phyloP scores from a whole-genome alignment of 2,888 invertebrate species.

The Agrochola lychnidis region DNA sequence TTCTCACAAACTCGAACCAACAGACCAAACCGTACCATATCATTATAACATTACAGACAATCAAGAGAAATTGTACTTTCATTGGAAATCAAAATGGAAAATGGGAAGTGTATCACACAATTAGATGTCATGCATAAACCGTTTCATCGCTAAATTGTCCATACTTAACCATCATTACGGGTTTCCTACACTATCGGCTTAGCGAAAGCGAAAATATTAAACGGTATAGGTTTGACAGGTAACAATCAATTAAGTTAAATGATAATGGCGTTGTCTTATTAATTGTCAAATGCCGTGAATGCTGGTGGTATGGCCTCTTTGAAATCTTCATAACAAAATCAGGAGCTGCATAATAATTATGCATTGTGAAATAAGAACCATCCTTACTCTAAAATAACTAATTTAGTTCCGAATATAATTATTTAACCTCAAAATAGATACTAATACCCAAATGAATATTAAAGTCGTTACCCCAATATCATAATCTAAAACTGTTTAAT shows the following conservation, averaged over 20 bases:
- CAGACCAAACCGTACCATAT: neutral
- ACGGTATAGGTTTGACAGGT: neutral
- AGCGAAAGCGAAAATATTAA: conserved; percentile 17
- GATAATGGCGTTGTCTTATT: neutral
- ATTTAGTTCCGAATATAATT: no score
- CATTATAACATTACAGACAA: conserved; percentile 56
- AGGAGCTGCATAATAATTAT: neutral
- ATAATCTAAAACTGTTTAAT: no score
- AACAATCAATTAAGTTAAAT: neutral
- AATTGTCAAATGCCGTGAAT: neutral
- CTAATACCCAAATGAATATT: no score
- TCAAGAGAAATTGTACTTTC: conserved; percentile 83
- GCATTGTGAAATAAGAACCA: no score
- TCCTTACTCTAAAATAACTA: no score
- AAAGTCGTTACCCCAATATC: no score
- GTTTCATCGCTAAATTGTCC: conserved; percentile 48
- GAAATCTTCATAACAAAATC: no score
- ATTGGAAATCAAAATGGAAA: conserved; percentile 81
- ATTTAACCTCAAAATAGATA: no score
- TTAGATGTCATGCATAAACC: conserved; percentile 66
- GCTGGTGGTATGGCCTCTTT: neutral
- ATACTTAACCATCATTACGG: conserved; percentile 54
- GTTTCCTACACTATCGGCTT: conserved; percentile 12
- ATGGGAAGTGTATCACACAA: conserved; percentile 79
- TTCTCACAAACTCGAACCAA: neutral